Evolutionary conservation across 2,888 invertebrate genomes (phyloP).

Genomic region (Sipha maydis): DNA sequence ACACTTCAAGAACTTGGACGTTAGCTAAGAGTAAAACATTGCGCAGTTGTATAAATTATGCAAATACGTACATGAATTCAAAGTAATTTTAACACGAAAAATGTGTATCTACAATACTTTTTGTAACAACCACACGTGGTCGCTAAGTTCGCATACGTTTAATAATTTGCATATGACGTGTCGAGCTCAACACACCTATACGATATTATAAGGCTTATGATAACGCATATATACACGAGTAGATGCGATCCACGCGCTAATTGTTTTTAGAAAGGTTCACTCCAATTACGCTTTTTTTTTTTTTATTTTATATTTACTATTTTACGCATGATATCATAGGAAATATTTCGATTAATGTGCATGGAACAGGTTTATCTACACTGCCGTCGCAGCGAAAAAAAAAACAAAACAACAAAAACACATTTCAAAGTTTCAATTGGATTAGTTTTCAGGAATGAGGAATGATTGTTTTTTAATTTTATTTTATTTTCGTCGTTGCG

Average conservation of each 20-base stretch:
- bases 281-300: neutral
- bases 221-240: neutral
- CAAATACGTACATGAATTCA: slow-evolving; percentile 18
- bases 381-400: neutral
- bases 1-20: neutral
- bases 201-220: neutral
- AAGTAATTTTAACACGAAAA: neutral
- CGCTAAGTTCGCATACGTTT: neutral
- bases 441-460: neutral
- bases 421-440: neutral
- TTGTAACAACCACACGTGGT: neutral
- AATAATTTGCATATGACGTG: slow-evolving; percentile 31
- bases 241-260: slow-evolving; percentile 4
- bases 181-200: neutral
- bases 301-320: neutral
- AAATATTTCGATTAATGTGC: slow-evolving; percentile 27
- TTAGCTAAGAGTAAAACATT: neutral
- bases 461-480: neutral
- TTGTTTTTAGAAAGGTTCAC: slow-evolving; percentile 52
- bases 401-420: neutral
- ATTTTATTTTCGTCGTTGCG: neutral
- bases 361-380: slow-evolving; percentile 33
- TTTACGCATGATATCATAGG: neutral
- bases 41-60: slow-evolving; percentile 35
- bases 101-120: neutral